Evolutionary conservation across 2,113 vertebrate genomes (phyloP), one percentile per base, ranked within the genome.

Genomic region (Candoia aspera): DNA sequence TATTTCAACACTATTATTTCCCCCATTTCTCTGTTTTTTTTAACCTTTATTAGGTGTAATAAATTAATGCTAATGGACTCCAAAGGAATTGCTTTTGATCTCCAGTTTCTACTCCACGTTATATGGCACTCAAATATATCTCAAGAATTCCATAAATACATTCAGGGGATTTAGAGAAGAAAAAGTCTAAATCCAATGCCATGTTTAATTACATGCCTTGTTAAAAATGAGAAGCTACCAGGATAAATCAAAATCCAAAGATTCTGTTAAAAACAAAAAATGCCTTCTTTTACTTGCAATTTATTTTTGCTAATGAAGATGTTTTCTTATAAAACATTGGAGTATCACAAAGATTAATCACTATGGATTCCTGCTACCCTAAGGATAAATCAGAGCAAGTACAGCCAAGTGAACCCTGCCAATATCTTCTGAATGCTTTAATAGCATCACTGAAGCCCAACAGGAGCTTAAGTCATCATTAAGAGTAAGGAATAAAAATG

Each of bases 231-330:
- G 13, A 42, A 42, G 42, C 57, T 29, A 62, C 37, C 15, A 24
- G 10, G 23, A 87, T 29, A 91, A 33, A 55, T 33, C 54, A 83
- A 91, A 55, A 91, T 4, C 49, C 55, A 90, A 21, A 84, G 3
- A 3, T 46, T 11, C 12, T 46, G 21, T 60, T 86, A 11, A 29
- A 37, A 59, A 59, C 10, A 84, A 90, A 59, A 59, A 59, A 26
- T 12, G 26, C 8, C 19, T 13, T 88, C 29, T 58, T 15, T 58
- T 24, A 37, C 17, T 33, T 49, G 6, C 26, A 21, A 83, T 92
- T 88, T 92, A 19, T 60, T 92, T 88, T 92, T 88, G 58, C 42
- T 92, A 89, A 89, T 89, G 57, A 49, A 85, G 59, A 37, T 59
- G n/a, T 33, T 91, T 57, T 23, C 68, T 37, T 88, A 89, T 12